Base-by-base conservation (phyloP, 64 coral and sea anemone genomes). In the Montipora efflorescens region DNA sequence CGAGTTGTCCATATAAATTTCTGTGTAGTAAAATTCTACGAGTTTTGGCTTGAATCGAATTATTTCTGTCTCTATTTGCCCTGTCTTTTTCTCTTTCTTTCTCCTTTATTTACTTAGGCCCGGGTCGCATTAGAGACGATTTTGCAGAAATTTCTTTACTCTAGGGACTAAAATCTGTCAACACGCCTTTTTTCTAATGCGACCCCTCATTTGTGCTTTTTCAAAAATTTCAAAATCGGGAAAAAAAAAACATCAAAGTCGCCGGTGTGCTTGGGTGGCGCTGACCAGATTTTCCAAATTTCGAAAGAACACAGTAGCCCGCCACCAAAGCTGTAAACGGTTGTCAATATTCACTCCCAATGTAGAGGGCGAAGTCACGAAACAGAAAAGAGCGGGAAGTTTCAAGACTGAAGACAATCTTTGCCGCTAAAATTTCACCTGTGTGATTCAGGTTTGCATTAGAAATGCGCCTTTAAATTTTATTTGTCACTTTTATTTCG, bases 181-280 rank as follows among this genome's bases (percentile, higher is more conserved):
- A 64, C 87, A 78, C 59, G 59, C 64, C 22, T 64, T 19, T 77
- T 90, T 67, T 90, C 74, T 64, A 90, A 75, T 75, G 68, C 68
- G 67, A 88, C 85, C 85, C 48, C 16, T n/a, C 21, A 75, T 52
- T 73, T 74, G 67, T 22, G 73, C 6, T 76, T 89, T 78, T 78
- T 64, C 22, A 48, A 66, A 78, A 89, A 62, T 47, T 78, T 43
- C 5, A 89, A 64, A 78, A 78, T 64, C 51, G 45, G 25, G 0
- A 55, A 55, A 55, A 59, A 20, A 75, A 90, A 90, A 90, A 49
- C 52, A 62, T 90, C 57, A 90, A 79, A 79, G 75, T 67, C 59
- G 88, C 75, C 86, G 70, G 72, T 68, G 86, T 88, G 71, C 86
- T 88, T 58, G 86, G 86, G 71, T 88, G 69, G 68, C 48, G 86